Conservation (phyloP, 2,797 vertebrate genomes). For the Oreortyx pictus region DNA sequence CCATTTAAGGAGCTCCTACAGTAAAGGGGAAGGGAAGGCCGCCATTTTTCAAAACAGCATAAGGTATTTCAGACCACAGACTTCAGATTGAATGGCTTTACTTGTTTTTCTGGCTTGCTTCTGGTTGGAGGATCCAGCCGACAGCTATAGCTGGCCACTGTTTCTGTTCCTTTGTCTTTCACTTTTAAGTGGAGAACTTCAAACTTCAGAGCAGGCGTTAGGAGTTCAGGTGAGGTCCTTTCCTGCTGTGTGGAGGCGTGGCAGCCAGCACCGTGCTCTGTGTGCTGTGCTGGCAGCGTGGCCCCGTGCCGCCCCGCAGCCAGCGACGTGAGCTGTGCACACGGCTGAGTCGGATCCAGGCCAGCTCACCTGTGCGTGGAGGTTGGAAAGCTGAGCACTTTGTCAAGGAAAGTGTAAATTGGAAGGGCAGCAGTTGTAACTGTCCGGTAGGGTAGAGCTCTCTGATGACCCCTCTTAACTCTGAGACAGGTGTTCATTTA, state of each 20-base stretch:
- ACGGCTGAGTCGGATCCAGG: neutral
- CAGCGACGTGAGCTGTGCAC: neutral
- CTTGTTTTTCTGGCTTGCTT: neutral
- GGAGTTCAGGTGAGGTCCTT: neutral
- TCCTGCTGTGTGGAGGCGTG: neutral
- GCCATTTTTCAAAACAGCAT: neutral
- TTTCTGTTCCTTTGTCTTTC: neutral
- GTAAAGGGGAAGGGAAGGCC: neutral
- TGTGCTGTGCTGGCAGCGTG: neutral
- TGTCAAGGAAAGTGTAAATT: constrained; percentile 42
- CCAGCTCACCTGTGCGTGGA: neutral
- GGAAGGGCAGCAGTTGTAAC: neutral
- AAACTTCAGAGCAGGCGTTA: neutral
- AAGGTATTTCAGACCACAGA: neutral
- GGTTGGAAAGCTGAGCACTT: constrained; percentile 8
- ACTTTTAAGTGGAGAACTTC: neutral
- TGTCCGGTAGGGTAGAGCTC: neutral
- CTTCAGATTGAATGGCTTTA: neutral
- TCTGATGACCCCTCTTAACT: neutral
- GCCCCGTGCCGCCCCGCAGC: rapidly evolving
- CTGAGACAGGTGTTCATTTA: neutral
- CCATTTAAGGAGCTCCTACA: rapidly evolving
- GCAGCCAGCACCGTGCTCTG: neutral
- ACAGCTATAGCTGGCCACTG: neutral
- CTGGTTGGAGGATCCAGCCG: neutral